Evolutionary conservation across 2,888 invertebrate species (phyloP), one percentile per base, ranked within the genome.

Genomic region (Falcaria lacertinaria): DNA sequence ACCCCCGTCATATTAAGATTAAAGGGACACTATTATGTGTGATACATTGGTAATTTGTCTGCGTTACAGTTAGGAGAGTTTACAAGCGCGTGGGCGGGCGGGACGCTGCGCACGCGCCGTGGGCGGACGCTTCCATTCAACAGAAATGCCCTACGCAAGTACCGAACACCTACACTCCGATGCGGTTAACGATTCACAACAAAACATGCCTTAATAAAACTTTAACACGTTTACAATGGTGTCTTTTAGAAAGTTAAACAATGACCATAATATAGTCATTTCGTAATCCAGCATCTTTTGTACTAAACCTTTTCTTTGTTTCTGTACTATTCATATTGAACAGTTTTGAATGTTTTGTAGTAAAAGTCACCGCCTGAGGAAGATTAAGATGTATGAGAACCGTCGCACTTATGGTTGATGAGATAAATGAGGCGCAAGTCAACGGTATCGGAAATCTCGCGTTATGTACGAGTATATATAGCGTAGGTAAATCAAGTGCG

Each of bases 1-100:
- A 69, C 58, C 54, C 52, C 60, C 54, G 52, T 58, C 57, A 63
- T 61, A 67, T 79, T 72, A 73, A 73, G 69, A 75, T 63, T 64
- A 74, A 76, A 71, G 63, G 66, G 64, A 60, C 46, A 56, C 63
- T 71, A 69, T 69, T 68, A 63, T 54, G 57, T 57, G 56, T 60
- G 63, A 60, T 62, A 69, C 63, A 72, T 53, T 58, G 69, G 74
- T 71, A 80, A 86, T 85, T 85, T 85, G 84, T 84, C 77, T 70
- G 60, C 48, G 54, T 69, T 79, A 80, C 86, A 78, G 85, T 85
- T 86, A 86, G 65, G 64, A 63, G 69, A 68, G 80, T 84, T 86
- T 85, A 85, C 71, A 68, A 62, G 58, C 57, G 62, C 51, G 88
- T 86, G 64, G 86, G 88, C 79, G 84, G 82, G 76, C 76, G 77